Evolutionary conservation across 2,797 vertebrate genomes (phyloP), one percentile per base, ranked within the genome.

Genomic region (Limosa lapponica): DNA sequence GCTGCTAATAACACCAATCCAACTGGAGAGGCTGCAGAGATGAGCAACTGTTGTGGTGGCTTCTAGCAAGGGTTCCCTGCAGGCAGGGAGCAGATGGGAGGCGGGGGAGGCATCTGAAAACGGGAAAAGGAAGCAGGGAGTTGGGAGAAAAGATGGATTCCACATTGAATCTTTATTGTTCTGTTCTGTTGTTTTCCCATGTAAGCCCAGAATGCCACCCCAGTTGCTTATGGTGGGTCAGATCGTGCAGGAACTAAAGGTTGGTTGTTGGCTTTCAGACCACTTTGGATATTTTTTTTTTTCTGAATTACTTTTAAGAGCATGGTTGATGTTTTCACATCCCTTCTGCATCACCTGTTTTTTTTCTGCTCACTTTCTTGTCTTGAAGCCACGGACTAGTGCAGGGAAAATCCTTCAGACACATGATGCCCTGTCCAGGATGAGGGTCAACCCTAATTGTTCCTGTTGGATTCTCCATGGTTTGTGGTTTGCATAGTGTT

Each of bases 221-320:
- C 30, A 43, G 27, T 23, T 69, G 34, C 17, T 64, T 27, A 22
- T 32, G 24, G 22, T 67, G 34, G 32, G 44, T 82, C 62, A 59
- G 34, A 22, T 36, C 11, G 64, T 77, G 15, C 41, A 64, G 57
- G n/a, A 92, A 22, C 25, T 52, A n/a, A 37, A 77, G 24, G 19
- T 16, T 51, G 7, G 14, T 34, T 67, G 14, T 16, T 91, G 52
- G 5, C 36, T 91, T 91, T 82, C 64, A 61, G 48, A 57, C 6
- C 0, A 0, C 37, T 85, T 77, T 0, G 1, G 20, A 41, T 37
- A 16, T 55, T 17, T 19, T 43, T 51, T 51, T n/a, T 70, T 72
- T 74, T 34, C 19, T 72, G 5, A 27, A 11, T 61, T 89, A 28
- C 6, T 51, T 25, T 43, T 44, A 54, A 15, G 28, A 39, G 32